Evolutionary conservation across 2,888 invertebrate genomes (phyloP).

Genomic region (Megaustenia siamemsis): DNA sequence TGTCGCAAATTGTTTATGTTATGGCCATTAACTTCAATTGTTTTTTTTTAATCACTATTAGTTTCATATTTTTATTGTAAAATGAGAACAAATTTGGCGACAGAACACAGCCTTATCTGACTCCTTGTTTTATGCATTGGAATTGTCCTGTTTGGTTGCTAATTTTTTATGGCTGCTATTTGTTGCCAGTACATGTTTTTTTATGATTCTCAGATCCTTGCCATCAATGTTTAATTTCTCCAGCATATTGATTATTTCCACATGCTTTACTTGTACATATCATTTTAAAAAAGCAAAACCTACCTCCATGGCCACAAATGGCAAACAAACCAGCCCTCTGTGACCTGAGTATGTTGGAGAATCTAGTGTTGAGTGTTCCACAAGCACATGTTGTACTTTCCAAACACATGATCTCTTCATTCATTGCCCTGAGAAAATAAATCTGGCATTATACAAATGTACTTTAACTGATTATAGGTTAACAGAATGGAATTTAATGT

Average conservation of each 20-base stretch:
- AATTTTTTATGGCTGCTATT: too few relatives aligned
- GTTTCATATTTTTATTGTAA: too few relatives aligned
- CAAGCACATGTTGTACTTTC: slow-evolving; percentile 12
- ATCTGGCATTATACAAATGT: neutral
- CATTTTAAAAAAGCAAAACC: neutral
- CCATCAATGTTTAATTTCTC: too few relatives aligned
- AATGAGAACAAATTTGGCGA: too few relatives aligned
- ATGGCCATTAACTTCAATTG: too few relatives aligned
- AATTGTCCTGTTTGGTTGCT: too few relatives aligned
- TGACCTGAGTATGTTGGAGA: neutral
- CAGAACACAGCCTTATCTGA: too few relatives aligned
- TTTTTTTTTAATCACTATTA: neutral
- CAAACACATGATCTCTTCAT: slow-evolving; percentile 22
- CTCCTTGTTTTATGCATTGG: too few relatives aligned
- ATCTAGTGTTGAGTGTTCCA: slow-evolving; percentile 19
- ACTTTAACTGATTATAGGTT: neutral
- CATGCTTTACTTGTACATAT: neutral
- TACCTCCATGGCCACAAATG: slow-evolving; percentile 48
- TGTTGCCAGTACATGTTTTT: too few relatives aligned
- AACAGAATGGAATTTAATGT: neutral
- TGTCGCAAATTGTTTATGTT: too few relatives aligned
- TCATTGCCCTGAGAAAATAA: neutral
- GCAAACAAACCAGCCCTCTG: neutral
- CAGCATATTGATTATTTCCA: neutral
- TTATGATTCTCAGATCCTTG: too few relatives aligned